phyloP scores from a whole-genome alignment of 2,797 vertebrate genomes.

The Hoplostethus mediterraneus region DNA sequence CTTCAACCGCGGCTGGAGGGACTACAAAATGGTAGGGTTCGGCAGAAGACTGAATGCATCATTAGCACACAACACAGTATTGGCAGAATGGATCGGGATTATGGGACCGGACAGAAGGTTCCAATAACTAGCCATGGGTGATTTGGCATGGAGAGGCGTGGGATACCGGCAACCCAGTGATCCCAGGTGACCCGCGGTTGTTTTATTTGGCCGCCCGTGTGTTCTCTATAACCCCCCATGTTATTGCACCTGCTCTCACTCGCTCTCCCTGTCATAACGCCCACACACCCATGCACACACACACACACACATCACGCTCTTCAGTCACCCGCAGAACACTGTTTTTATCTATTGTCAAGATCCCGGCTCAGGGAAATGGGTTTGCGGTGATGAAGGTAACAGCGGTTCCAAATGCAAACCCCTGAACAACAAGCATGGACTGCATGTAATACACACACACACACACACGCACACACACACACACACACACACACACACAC shows the following conservation, averaged over 20 bases:
- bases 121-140: constrained; percentile 51
- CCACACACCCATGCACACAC: constrained; percentile 32
- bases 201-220: constrained; percentile 69
- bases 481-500: no score
- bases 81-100: constrained; percentile 13
- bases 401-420: constrained; percentile 12
- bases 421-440: constrained; percentile 15
- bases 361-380: constrained; percentile 16
- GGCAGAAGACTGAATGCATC: not conserved
- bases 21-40: constrained; percentile 86
- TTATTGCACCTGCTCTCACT: constrained; percentile 80
- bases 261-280: constrained; percentile 46
- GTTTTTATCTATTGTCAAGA: constrained; percentile 46
- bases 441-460: constrained; percentile 32
- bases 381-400: constrained; percentile 8
- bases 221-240: constrained; percentile 65
- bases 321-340: constrained; percentile 14
- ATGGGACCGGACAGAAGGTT: constrained; percentile 61
- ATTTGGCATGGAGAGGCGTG: constrained; percentile 63
- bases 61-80: not conserved
- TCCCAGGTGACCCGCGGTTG: constrained; percentile 71
- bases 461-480: no score
- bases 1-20: constrained; percentile 87
- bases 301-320: constrained; percentile 16
- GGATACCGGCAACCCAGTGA: constrained; percentile 64